These are phyloP conservation scores for Perizoma affinitatum DNA, from an alignment of 2,888 invertebrate species.

Conservation along the genomic window DNA sequence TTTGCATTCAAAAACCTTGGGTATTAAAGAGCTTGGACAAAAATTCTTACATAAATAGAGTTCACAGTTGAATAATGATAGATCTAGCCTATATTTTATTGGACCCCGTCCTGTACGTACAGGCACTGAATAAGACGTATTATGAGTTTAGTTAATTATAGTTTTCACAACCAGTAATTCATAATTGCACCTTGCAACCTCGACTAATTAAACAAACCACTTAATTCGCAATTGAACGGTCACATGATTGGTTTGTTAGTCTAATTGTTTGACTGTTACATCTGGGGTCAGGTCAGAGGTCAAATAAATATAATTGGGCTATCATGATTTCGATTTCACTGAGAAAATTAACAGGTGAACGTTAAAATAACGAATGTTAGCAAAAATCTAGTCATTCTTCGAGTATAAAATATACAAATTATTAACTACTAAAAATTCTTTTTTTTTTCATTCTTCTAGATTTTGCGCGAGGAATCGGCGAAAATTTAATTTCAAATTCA, in stretches of 20 bases:
- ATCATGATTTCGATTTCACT: constrained; percentile 31
- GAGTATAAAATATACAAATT: too few relatives aligned
- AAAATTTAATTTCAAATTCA: too few relatives aligned
- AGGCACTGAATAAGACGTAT: too few relatives aligned
- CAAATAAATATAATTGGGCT: constrained; percentile 29
- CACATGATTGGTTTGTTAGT: constrained; percentile 41
- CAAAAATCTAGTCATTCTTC: too few relatives aligned
- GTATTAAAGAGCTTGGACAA: not conserved
- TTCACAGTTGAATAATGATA: not conserved
- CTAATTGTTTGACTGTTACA: constrained; percentile 38
- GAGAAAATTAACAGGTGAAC: constrained; percentile 30
- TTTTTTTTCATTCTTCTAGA: too few relatives aligned
- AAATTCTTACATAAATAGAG: not conserved
- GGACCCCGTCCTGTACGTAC: too few relatives aligned
- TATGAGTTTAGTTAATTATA: not conserved
- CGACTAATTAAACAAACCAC: constrained; percentile 36
- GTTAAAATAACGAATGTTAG: too few relatives aligned
- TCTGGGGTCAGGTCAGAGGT: constrained; percentile 33
- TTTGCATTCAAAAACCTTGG: too few relatives aligned
- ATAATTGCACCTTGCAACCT: constrained; percentile 27
- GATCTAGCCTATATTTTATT: too few relatives aligned
- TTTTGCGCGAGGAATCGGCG: too few relatives aligned
- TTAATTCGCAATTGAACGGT: constrained; percentile 36
- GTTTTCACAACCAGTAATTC: constrained; percentile 27
- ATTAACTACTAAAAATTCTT: too few relatives aligned